phyloP scores from a whole-genome alignment of 2,888 invertebrate genomes.

The Bombylius major region DNA sequence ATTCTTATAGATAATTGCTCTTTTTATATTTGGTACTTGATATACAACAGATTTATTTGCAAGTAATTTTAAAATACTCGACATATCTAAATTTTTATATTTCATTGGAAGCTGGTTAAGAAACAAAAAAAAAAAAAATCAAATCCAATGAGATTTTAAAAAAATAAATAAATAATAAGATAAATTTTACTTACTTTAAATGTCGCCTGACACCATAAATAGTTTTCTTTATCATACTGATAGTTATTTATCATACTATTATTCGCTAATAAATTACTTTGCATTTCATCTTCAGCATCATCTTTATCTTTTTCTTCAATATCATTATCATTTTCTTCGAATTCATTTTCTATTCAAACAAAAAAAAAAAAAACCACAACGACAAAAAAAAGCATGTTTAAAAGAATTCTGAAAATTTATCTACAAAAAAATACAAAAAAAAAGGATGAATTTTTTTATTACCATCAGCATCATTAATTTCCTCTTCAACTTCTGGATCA shows the following conservation, averaged over 20 bases:
- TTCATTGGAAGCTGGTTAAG: slow-evolving; percentile 41
- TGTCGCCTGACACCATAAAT: slow-evolving; percentile 74
- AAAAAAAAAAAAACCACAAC: no score
- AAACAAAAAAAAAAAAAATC: no score
- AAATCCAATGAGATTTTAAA: background rate
- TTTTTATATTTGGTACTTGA: slow-evolving; percentile 65
- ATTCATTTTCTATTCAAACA: slow-evolving; percentile 16
- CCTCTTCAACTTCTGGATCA: slow-evolving; percentile 48
- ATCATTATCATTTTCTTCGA: slow-evolving; percentile 31
- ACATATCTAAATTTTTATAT: slow-evolving; percentile 59
- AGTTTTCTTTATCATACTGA: slow-evolving; percentile 58
- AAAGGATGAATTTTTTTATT: background rate
- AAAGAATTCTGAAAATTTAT: background rate
- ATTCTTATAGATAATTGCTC: slow-evolving; percentile 69
- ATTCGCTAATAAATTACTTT: slow-evolving; percentile 22
- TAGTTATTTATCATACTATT: slow-evolving; percentile 43
- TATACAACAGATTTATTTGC: slow-evolving; percentile 63
- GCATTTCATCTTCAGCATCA: slow-evolving; percentile 12
- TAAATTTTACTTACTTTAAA: slow-evolving; percentile 45
- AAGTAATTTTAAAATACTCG: slow-evolving; percentile 56
- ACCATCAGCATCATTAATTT: slow-evolving; percentile 36
- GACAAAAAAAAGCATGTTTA: background rate
- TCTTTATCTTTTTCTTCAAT: slow-evolving; percentile 9
- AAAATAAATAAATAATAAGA: slow-evolving; percentile 2
- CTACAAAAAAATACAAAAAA: no score